Conservation (phyloP, 2,888 invertebrate species). For the Cenopis cana region DNA sequence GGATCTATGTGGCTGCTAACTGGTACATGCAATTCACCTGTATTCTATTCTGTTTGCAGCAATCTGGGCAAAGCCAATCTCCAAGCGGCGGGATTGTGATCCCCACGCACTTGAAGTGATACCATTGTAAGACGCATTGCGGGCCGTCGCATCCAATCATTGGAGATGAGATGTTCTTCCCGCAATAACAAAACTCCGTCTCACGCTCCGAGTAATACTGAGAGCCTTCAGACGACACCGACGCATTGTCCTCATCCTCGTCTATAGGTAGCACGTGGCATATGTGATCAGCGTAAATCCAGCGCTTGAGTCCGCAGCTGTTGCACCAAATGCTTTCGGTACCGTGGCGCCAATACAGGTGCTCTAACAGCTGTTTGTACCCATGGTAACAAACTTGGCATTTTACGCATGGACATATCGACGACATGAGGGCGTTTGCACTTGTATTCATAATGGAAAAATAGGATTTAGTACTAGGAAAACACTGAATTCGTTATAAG, state of each 20-base stretch:
- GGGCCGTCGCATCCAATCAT: constrained; percentile 74
- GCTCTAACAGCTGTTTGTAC: constrained; percentile 66
- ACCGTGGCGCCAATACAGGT: constrained; percentile 73
- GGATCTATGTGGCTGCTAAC: background rate
- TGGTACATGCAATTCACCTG: constrained; percentile 10
- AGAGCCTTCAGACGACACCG: constrained; percentile 47
- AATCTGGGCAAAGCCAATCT: constrained; percentile 68
- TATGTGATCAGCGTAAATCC: constrained; percentile 65
- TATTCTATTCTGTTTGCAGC: constrained; percentile 46
- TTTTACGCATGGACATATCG: constrained; percentile 59
- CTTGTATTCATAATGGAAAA: constrained; percentile 54
- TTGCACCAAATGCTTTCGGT: constrained; percentile 66
- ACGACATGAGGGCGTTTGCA: constrained; percentile 50
- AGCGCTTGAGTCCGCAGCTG: constrained; percentile 61
- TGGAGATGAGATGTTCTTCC: constrained; percentile 55
- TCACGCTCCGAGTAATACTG: constrained; percentile 51
- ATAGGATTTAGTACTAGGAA: background rate
- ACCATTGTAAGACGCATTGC: constrained; percentile 65
- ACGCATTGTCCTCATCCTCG: constrained; percentile 47
- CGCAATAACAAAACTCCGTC: constrained; percentile 64
- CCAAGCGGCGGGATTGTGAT: constrained; percentile 63
- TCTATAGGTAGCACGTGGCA: constrained; percentile 68
- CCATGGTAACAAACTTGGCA: constrained; percentile 63
- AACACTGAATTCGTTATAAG: background rate
- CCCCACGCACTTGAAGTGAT: constrained; percentile 69